phyloP scores from a whole-genome alignment of 2,888 invertebrate genomes.

The Galerucella nymphaeae region DNA sequence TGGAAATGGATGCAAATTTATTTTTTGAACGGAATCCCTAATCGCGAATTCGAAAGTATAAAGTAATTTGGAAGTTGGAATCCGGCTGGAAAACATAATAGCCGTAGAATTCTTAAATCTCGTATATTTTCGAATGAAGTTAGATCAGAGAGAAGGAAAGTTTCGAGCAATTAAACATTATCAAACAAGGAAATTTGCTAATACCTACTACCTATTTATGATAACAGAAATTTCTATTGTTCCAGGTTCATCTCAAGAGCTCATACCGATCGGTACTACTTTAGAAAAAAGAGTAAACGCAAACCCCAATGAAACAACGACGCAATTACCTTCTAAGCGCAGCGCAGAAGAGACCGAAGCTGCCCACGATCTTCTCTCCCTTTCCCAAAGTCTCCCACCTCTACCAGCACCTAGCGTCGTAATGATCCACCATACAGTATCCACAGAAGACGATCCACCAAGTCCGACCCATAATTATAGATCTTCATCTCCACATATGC shows the following conservation, averaged over 20 bases:
- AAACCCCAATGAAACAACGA: conserved; percentile 61
- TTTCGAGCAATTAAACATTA: conserved; percentile 14
- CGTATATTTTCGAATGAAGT: conserved; percentile 24
- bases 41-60: conserved; percentile 37
- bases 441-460: conserved; percentile 61
- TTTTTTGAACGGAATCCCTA: conserved; percentile 35
- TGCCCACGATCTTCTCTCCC: conserved; percentile 82
- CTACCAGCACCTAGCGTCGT: conserved; percentile 77
- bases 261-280: conserved; percentile 52
- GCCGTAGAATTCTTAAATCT: conserved; percentile 20
- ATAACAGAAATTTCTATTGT: conserved; percentile 25
- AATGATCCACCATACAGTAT: conserved; percentile 70
- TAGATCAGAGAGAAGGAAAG: conserved; percentile 11
- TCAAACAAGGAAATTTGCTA: conserved; percentile 1
- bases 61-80: conserved; percentile 39
- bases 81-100: conserved; percentile 30
- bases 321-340: conserved; percentile 60
- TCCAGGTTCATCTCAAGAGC: conserved; percentile 57
- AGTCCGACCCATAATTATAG: conserved; percentile 56
- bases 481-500: conserved; percentile 56
- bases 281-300: conserved; percentile 16
- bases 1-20: conserved; percentile 50
- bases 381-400: conserved; percentile 82
- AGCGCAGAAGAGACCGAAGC: conserved; percentile 89
- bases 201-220: no score